Evolutionary conservation across 1,140 invertebrate species (phyloP).

Genomic region (Lepidostoma basale): DNA sequence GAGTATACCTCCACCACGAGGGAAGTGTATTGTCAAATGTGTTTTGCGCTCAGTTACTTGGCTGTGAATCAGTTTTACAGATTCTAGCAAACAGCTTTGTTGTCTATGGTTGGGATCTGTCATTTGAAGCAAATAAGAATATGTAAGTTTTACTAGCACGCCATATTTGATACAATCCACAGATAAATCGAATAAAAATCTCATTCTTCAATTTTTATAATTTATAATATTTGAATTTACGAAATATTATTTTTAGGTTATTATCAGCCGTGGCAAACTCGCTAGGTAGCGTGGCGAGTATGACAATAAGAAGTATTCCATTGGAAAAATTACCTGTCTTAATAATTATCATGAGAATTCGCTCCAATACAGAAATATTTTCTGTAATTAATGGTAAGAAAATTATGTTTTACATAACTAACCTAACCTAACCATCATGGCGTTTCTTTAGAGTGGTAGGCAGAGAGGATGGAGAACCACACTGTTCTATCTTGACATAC

Average conservation of each 20-base stretch:
- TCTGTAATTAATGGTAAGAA: conserved; percentile 80
- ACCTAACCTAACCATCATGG: too few species aligned
- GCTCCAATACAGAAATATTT: conserved; percentile 86
- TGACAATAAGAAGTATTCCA: conserved; percentile 82
- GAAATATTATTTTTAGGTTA: conserved; percentile 60
- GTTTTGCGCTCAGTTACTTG: conserved; percentile 93
- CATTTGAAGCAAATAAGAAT: conserved; percentile 81
- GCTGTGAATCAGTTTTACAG: conserved; percentile 87
- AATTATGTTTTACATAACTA: not conserved
- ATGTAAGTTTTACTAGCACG: conserved; percentile 73
- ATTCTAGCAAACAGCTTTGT: conserved; percentile 87
- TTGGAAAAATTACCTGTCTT: conserved; percentile 85
- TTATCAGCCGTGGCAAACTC: conserved; percentile 69
- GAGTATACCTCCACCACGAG: conserved; percentile 94
- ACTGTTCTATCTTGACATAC: too few species aligned
- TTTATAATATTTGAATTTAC: too few species aligned
- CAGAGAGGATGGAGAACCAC: too few species aligned
- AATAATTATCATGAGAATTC: conserved; percentile 85
- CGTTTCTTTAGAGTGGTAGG: too few species aligned
- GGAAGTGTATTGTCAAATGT: conserved; percentile 92
- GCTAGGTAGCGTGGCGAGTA: conserved; percentile 70
- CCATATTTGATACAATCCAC: too few species aligned
- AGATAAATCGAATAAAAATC: too few species aligned
- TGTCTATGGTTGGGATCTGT: conserved; percentile 95
- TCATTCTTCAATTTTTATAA: too few species aligned